Evolutionary conservation across 2,113 vertebrate genomes (phyloP).

Genomic region (Saccopteryx bilineata): DNA sequence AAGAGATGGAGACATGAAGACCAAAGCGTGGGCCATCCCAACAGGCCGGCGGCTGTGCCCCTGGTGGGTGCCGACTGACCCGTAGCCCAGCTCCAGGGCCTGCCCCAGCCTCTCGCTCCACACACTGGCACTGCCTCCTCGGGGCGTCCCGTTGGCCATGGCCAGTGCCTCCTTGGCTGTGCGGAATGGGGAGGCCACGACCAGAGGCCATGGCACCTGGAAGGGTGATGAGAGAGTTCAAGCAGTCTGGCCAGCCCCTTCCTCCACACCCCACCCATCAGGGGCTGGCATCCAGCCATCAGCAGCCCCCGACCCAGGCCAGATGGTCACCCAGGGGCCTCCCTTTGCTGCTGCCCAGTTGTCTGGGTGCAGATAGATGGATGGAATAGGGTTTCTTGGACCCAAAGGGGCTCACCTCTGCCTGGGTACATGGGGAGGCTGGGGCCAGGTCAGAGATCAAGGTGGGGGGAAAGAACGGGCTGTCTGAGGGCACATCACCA

Average conservation of each 20-base stretch:
- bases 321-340: fast-evolving
- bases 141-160: constrained; percentile 91
- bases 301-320: background rate
- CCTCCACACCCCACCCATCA: fast-evolving
- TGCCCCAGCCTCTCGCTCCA: constrained; percentile 94
- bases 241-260: background rate
- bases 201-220: constrained; percentile 85
- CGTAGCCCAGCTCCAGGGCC: constrained; percentile 92
- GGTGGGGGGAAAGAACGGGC: constrained; percentile 90
- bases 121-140: constrained; percentile 91
- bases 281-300: fast-evolving
- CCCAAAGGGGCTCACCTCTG: constrained; percentile 76
- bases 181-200: constrained; percentile 88
- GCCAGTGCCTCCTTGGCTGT: constrained; percentile 90
- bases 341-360: background rate
- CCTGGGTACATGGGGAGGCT: constrained; percentile 88
- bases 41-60: fast-evolving
- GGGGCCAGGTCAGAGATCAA: constrained; percentile 90
- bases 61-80: constrained; percentile 78
- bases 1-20: fast-evolving
- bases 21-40: background rate
- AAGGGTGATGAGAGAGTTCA: background rate
- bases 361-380: fast-evolving
- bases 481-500: constrained; percentile 73
- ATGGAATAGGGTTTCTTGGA: fast-evolving